A percentile compares a stretch with the other conserved stretches of the same genome.
Evolutionary conservation across 2,797 vertebrate genomes (phyloP).

Genomic region (Salmo trutta): DNA sequence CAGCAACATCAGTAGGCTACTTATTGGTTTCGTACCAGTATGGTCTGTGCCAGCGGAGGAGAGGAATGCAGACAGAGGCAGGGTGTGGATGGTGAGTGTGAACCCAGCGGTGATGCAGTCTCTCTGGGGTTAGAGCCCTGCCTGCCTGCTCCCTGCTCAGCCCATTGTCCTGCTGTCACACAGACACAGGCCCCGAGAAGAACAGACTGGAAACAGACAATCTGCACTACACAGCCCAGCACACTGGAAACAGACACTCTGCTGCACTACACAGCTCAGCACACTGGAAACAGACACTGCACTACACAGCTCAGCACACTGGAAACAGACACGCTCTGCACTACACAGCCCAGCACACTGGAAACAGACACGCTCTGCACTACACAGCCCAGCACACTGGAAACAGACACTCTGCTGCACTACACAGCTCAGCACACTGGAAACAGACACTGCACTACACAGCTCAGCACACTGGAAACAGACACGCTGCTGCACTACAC

Average conservation of each 20-base stretch:
- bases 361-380: neutral
- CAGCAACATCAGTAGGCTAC: no score
- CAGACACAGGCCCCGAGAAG: neutral
- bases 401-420: neutral
- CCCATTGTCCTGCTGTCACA: neutral
- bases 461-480: neutral
- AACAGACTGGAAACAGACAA: neutral
- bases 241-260: neutral
- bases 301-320: neutral
- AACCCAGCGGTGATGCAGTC: neutral
- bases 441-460: neutral
- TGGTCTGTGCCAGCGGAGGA: slow-evolving; percentile 2
- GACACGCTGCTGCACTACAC: neutral
- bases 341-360: neutral
- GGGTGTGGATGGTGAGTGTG: neutral
- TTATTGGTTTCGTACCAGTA: no score
- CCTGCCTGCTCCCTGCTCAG: neutral
- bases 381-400: neutral
- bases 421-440: neutral
- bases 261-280: neutral
- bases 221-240: neutral
- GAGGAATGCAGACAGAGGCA: slow-evolving; percentile 17
- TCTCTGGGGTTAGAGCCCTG: neutral
- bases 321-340: neutral
- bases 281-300: neutral